Base-by-base conservation (phyloP, 2,797 vertebrate species). In the Rhinatrema bivittatum region DNA sequence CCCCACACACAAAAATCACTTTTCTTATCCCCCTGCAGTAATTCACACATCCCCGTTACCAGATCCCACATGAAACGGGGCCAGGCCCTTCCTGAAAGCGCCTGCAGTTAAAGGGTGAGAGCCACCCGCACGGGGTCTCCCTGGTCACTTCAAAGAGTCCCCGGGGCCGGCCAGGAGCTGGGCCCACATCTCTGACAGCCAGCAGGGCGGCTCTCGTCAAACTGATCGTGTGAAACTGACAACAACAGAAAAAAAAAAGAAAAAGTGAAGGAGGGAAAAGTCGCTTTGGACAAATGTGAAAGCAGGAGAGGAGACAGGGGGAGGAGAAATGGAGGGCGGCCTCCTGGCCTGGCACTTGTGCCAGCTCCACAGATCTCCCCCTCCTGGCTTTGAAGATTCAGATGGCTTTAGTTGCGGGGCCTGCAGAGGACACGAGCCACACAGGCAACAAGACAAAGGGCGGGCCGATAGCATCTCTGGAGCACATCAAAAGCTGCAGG, bases 401-500 rank as follows among this genome's bases (percentile, higher is more conserved):
- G 37, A 25, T 6, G 47, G 40, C 29, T n/a, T n/a, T 30, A 36
- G 36, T 48, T 56, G 50, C n/a, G 48, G 58, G 53, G 31, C n/a
- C 47, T 32, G 39, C 35, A 26, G 21, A 33, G 46, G 37, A 60
- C 70, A 68, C 37, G 56, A 60, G 28, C 54, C 67, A 68, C 55
- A 58, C 60, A 68, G 58, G 39, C 46, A 38, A 45, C 42, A 3
- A n/a, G n/a, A n/a, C n/a, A n/a, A n/a, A n/a, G n/a, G n/a, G n/a
- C n/a, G 37, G 53, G n/a, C n/a, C 10, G 52, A 62, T 47, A 59
- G 50, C 48, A 65, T 60, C 47, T 60, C 53, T 38, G 28, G 50
- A 38, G 45, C 52, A 57, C 59, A 65, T 72, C 61, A 68, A 65
- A 72, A 61, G 55, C 39, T 36, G 2, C 0, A 41, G 51, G 54